Percentiles rank a stretch among this genome's conserved stretches.
phyloP scores from a whole-genome alignment of 35 echinoderm and acorn worm genomes.

The Acanthaster planci region DNA sequence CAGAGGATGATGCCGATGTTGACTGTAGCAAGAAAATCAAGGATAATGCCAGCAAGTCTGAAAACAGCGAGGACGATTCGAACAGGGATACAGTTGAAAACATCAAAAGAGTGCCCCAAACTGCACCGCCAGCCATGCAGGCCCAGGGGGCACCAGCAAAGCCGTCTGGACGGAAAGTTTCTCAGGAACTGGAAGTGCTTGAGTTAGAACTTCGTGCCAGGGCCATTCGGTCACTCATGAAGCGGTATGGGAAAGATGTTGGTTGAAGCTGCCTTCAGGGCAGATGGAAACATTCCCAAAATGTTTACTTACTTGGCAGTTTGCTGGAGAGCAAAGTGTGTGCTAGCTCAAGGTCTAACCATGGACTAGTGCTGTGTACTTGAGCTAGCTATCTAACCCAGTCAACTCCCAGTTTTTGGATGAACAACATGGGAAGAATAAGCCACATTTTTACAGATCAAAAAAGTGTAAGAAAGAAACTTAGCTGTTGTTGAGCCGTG shows the following conservation, averaged over 20 bases:
- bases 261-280: background rate
- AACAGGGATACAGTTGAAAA: background rate
- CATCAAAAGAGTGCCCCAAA: background rate
- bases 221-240: constrained; percentile 83
- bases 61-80: background rate
- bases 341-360: too few species aligned
- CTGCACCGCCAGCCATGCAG: background rate
- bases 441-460: too few species aligned
- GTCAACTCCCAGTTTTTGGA: too few species aligned
- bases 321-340: too few species aligned
- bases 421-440: too few species aligned
- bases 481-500: too few species aligned
- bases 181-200: constrained; percentile 67
- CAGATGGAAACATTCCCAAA: too few species aligned
- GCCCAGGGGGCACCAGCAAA: background rate
- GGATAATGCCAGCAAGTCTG: background rate
- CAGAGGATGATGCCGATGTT: constrained; percentile 11
- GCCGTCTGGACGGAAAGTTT: background rate
- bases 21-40: constrained; percentile 9
- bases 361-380: too few species aligned
- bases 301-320: too few species aligned
- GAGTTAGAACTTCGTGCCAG: constrained; percentile 76
- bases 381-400: too few species aligned
- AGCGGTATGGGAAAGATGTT: constrained; percentile 53
- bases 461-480: too few species aligned